These are phyloP conservation scores for Drosophila biarmipes DNA, from an alignment of 1,140 invertebrate genomes.

Conservation along the genomic window DNA sequence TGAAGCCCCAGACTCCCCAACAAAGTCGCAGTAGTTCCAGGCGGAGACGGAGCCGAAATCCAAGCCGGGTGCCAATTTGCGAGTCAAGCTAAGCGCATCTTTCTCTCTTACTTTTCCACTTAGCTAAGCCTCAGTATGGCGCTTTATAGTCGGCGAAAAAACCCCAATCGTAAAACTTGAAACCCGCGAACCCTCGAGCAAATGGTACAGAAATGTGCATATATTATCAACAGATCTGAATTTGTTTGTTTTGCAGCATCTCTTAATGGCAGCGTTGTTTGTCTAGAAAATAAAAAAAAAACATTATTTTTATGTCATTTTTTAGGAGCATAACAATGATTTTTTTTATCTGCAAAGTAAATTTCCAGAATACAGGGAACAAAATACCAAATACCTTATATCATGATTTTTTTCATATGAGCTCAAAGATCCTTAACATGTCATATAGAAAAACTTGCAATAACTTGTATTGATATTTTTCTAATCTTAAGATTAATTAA, in stretches of 20 bases:
- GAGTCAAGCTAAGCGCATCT: slow-evolving; percentile 47
- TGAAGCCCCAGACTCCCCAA: slow-evolving; percentile 27
- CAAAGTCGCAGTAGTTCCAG: slow-evolving; percentile 38
- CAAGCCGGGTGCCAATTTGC: slow-evolving; percentile 49
- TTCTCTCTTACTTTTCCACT: slow-evolving; percentile 18
- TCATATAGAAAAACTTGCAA: too few relatives aligned
- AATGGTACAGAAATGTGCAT: slow-evolving; percentile 4
- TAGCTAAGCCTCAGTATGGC: slow-evolving; percentile 5
- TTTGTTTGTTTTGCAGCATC: neutral
- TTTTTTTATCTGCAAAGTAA: too few relatives aligned
- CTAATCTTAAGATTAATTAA: neutral
- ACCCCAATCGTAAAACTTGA: slow-evolving; percentile 30
- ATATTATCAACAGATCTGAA: neutral
- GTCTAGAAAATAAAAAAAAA: too few relatives aligned
- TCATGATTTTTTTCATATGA: too few relatives aligned
- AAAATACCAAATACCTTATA: too few relatives aligned
- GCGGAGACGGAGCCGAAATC: slow-evolving; percentile 37
- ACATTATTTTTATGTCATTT: too few relatives aligned
- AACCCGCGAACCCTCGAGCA: neutral
- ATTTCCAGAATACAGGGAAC: too few relatives aligned
- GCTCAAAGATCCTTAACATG: too few relatives aligned
- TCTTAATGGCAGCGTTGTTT: too few relatives aligned
- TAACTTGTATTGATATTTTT: neutral
- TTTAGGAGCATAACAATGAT: too few relatives aligned
- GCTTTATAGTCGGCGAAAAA: slow-evolving; percentile 34